Evolutionary conservation across 2,888 invertebrate species (phyloP).

Genomic region (Drosophila bunnanda): DNA sequence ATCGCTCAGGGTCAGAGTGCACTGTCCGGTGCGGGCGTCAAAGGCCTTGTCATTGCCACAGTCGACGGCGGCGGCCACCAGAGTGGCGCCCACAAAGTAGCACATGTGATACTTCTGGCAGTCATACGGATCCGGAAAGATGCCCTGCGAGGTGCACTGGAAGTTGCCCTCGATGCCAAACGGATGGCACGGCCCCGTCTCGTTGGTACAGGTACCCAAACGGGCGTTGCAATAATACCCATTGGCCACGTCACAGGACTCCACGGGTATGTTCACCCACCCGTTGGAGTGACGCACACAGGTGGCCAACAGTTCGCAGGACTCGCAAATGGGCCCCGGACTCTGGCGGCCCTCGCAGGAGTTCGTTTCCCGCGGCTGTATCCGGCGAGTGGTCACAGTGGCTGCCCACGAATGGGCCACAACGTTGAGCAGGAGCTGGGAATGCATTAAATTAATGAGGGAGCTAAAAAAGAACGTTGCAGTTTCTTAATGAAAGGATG

Average conservation of each 20-base stretch:
- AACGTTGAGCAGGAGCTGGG: constrained; percentile 52
- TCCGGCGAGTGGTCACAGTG: constrained; percentile 53
- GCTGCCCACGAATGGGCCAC: constrained; percentile 38
- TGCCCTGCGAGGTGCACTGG: constrained; percentile 83
- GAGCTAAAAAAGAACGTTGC: too few species aligned
- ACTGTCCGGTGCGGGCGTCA: constrained; percentile 82
- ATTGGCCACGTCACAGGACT: constrained; percentile 82
- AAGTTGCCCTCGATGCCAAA: constrained; percentile 84
- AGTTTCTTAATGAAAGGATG: background rate
- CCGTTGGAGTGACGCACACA: constrained; percentile 82
- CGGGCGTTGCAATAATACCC: constrained; percentile 83
- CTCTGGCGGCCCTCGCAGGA: constrained; percentile 80
- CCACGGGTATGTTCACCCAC: constrained; percentile 84
- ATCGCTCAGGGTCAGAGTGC: constrained; percentile 77
- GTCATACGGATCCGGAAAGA: constrained; percentile 84
- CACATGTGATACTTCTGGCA: constrained; percentile 85
- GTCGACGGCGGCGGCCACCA: constrained; percentile 83
- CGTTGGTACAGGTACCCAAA: constrained; percentile 80
- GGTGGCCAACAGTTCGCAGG: constrained; percentile 82
- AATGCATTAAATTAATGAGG: background rate
- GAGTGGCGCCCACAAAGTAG: constrained; percentile 81
- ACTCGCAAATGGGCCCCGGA: constrained; percentile 83
- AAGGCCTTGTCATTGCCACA: constrained; percentile 83
- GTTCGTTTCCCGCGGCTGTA: constrained; percentile 80
- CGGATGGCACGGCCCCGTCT: constrained; percentile 84